Percentiles rank a stretch among this genome's conserved stretches.
Conservation (phyloP, 2,888 invertebrate species). For the Caenorhabditis sinica region DNA sequence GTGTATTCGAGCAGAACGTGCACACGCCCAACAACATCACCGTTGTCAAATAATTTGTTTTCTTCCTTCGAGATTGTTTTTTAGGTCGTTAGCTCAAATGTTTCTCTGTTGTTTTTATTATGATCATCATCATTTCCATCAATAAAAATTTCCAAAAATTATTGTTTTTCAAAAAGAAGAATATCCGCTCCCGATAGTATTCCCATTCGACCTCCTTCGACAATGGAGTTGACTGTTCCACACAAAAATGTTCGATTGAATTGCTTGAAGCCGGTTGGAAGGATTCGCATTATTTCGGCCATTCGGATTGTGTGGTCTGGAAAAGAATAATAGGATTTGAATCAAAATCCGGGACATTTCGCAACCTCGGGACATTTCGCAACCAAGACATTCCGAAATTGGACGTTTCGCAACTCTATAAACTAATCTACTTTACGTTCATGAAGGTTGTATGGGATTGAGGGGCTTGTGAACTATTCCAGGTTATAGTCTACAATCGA, state of each 20-base stretch:
- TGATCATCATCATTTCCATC: neutral
- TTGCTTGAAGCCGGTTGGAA: constrained; percentile 81
- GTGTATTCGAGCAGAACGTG: constrained; percentile 81
- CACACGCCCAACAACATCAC: constrained; percentile 80
- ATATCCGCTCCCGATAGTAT: constrained; percentile 81
- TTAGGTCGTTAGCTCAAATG: neutral
- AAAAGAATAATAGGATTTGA: constrained; percentile 53
- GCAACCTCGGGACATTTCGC: no score
- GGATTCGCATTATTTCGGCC: constrained; percentile 74
- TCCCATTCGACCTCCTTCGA: constrained; percentile 79
- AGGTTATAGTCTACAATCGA: no score
- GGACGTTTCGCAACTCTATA: no score
- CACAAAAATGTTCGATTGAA: constrained; percentile 81
- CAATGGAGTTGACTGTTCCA: constrained; percentile 82
- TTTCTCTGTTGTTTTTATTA: neutral
- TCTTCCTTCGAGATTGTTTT: constrained; percentile 1
- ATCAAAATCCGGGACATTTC: constrained; percentile 28
- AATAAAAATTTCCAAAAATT: neutral
- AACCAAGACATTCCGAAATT: no score
- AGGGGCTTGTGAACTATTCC: no score
- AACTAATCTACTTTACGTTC: no score
- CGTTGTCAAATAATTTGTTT: constrained; percentile 72
- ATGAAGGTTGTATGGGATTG: no score
- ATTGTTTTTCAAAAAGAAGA: constrained; percentile 77
- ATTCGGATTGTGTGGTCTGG: constrained; percentile 63